Base-by-base conservation (phyloP, 2,797 vertebrate species). In the Molothrus aeneus region DNA sequence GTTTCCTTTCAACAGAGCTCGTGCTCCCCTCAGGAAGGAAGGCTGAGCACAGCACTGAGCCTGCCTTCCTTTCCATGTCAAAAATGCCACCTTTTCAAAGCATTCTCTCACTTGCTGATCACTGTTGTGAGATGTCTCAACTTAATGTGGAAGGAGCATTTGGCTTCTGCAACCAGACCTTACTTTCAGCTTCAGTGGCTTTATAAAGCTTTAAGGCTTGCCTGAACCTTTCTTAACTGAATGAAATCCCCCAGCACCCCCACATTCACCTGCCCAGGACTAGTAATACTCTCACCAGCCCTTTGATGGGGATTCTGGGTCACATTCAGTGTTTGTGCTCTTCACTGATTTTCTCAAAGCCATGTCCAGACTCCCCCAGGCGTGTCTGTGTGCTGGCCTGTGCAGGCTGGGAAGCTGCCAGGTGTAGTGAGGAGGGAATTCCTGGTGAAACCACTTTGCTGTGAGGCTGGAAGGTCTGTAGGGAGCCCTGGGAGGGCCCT, bases 81-180 rank as follows among this genome's bases (percentile, higher is more conserved):
- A 36, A 85, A 87, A 15, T 2, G 4, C 6, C 50, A 61, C 85
- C 45, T 66, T 95, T 43, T 60, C 69, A 43, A 47, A 71, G 57
- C 84, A 26, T 60, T 83, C 81, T 90, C 77, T 68, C 3, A 11
- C 77, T 90, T 65, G 77, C 92, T 96, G 36, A 38, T 90, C 70
- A 25, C 83, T 93, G 32, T n/a, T 73, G 43, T 22, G n/a, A 90
- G 79, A 53, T 38, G 57, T 86, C 93, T 77, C 68, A 34, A 17
- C 79, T 18, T 43, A 25, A 48, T 2, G 36, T 81, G 78, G 84
- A 90, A 91, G 80, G 53, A 92, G 48, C 82, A 15, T 32, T 91
- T 34, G 14, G 51, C 79, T 83, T 75, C 69, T 64, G 47, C 78
- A 78, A 12, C 64, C 61, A 71, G 78, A 68, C 69, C 73, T 93